phyloP scores from a whole-genome alignment of 2,113 vertebrate species.

The Neogale vison region DNA sequence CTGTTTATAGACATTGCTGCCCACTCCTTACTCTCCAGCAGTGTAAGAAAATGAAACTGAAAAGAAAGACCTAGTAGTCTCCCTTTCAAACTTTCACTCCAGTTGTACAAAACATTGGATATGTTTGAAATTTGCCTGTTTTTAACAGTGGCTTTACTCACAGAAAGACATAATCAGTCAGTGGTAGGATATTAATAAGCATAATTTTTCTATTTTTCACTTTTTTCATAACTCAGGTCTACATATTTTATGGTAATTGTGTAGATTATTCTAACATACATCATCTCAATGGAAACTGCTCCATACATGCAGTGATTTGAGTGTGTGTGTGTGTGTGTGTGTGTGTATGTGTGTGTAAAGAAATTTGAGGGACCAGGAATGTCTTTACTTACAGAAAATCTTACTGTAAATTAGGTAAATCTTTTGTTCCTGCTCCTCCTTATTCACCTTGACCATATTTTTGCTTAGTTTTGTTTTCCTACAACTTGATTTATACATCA shows the following conservation, averaged over 20 bases:
- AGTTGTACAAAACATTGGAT: neutral
- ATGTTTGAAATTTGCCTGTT: neutral
- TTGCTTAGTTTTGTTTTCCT: constrained; percentile 31
- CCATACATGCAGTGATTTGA: neutral
- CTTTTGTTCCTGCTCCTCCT: neutral
- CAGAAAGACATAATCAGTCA: neutral
- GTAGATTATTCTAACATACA: neutral
- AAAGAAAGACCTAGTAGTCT: neutral
- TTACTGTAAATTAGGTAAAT: neutral
- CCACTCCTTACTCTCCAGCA: neutral
- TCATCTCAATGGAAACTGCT: neutral
- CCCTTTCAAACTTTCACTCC: neutral
- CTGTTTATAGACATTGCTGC: neutral
- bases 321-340: neutral
- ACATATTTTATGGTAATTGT: neutral
- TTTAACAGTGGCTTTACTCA: neutral
- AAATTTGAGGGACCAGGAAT: neutral
- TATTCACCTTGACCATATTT: neutral
- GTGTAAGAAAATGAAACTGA: neutral
- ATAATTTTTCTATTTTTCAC: neutral
- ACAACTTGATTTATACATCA: neutral
- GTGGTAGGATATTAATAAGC: neutral
- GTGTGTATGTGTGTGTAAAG: neutral
- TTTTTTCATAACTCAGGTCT: neutral
- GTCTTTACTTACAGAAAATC: neutral